Evolutionary conservation across 2,888 invertebrate species (phyloP).

Genomic region (Catocala sponsa): DNA sequence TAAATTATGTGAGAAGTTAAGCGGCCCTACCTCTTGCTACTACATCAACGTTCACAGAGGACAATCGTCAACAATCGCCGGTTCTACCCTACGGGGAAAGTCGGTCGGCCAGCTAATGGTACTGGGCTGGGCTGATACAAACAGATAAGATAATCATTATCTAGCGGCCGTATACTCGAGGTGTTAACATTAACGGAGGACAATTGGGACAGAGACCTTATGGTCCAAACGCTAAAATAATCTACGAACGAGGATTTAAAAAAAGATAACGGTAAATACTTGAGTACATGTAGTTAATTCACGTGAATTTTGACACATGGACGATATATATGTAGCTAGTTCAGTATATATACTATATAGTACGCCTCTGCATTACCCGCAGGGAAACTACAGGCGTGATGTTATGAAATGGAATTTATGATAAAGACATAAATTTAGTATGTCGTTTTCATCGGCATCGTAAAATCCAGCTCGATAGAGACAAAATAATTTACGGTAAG

Average conservation of each 20-base stretch:
- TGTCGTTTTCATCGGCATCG: too few species aligned
- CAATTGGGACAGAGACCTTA: constrained; percentile 43
- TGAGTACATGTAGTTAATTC: too few species aligned
- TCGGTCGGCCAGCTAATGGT: constrained; percentile 79
- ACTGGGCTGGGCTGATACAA: constrained; percentile 68
- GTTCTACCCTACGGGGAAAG: constrained; percentile 75
- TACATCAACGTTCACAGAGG: constrained; percentile 54
- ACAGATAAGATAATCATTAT: constrained; percentile 74
- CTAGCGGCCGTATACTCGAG: constrained; percentile 48
- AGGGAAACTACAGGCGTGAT: too few species aligned
- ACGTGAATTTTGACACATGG: too few species aligned
- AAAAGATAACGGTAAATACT: too few species aligned
- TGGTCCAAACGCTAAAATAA: constrained; percentile 1
- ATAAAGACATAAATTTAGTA: too few species aligned
- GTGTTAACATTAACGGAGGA: constrained; percentile 49
- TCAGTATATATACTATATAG: too few species aligned
- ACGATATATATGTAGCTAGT: too few species aligned
- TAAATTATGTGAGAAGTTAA: background rate
- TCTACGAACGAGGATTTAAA: too few species aligned
- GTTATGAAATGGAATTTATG: too few species aligned
- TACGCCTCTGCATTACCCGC: too few species aligned
- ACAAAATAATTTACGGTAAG: background rate
- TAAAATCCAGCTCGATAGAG: too few species aligned
- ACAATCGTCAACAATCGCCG: constrained; percentile 70
- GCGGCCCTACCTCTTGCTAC: constrained; percentile 39